phyloP scores from a whole-genome alignment of 2,888 invertebrate genomes.

The Yponomeuta sedellus region DNA sequence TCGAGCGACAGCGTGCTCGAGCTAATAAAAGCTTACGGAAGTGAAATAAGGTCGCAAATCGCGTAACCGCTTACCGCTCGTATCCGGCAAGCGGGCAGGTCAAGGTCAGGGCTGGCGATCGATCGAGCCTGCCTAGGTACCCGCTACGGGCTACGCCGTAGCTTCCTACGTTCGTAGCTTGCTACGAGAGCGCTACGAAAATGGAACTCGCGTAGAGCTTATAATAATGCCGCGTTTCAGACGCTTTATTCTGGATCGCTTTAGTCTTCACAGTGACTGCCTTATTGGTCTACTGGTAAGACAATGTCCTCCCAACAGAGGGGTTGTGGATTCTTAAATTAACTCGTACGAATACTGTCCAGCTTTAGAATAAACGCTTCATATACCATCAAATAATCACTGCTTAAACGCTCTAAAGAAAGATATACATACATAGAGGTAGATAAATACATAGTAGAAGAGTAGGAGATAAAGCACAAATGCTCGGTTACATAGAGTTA shows the following conservation, averaged over 20 bases:
- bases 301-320: too few species aligned
- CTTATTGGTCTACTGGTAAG: too few species aligned
- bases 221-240: neutral
- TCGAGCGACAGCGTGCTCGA: neutral
- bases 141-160: constrained; percentile 35
- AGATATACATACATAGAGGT: too few species aligned
- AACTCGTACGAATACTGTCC: too few species aligned
- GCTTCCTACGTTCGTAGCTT: constrained; percentile 33
- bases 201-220: constrained; percentile 6
- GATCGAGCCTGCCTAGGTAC: constrained; percentile 72
- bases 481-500: too few species aligned
- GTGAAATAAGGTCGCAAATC: constrained; percentile 58
- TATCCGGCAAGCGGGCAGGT: constrained; percentile 77
- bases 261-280: neutral
- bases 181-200: constrained; percentile 23
- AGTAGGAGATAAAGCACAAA: too few species aligned
- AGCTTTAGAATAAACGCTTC: too few species aligned
- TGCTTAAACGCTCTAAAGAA: too few species aligned
- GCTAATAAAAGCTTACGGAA: constrained; percentile 56
- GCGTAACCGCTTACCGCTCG: constrained; percentile 38
- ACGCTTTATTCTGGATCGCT: neutral
- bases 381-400: too few species aligned
- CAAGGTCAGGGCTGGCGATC: constrained; percentile 80
- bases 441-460: too few species aligned
- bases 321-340: too few species aligned